These are phyloP conservation scores for Tetranychus cinnabarinus DNA, from an alignment of 1,140 invertebrate species.

Conservation along the genomic window DNA sequence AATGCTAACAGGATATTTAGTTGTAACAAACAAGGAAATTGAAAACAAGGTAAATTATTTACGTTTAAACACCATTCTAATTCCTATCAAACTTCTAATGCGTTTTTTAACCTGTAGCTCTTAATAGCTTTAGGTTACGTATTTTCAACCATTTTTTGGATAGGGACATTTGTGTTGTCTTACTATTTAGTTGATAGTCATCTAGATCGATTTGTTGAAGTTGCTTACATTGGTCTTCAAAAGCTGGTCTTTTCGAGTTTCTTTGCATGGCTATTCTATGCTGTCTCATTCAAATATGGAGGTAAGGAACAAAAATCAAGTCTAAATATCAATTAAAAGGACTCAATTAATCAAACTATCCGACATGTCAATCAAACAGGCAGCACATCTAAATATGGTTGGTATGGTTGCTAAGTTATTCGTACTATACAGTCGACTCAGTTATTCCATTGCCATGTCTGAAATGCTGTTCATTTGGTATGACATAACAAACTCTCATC, in stretches of 20 bases:
- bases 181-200: neutral
- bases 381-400: neutral
- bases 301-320: neutral
- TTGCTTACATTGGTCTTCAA: neutral
- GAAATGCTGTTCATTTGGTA: constrained; percentile 7
- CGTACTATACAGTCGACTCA: constrained; percentile 2
- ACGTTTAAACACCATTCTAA: neutral
- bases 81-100: too few species aligned
- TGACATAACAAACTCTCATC: neutral
- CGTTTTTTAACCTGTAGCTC: neutral
- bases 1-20: constrained; percentile 9
- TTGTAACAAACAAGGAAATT: neutral
- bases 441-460: constrained; percentile 2
- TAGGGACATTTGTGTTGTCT: neutral
- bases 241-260: neutral
- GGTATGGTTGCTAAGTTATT: constrained; percentile 2
- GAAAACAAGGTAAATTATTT: neutral
- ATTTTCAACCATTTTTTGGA: neutral
- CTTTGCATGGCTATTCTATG: neutral
- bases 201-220: neutral
- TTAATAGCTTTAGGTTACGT: neutral
- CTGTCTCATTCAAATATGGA: neutral
- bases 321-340: too few species aligned
- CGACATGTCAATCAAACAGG: too few species aligned
- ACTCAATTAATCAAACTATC: too few species aligned